Conservation (phyloP, 2,888 invertebrate species). For the Margaritifera margaritifera region DNA sequence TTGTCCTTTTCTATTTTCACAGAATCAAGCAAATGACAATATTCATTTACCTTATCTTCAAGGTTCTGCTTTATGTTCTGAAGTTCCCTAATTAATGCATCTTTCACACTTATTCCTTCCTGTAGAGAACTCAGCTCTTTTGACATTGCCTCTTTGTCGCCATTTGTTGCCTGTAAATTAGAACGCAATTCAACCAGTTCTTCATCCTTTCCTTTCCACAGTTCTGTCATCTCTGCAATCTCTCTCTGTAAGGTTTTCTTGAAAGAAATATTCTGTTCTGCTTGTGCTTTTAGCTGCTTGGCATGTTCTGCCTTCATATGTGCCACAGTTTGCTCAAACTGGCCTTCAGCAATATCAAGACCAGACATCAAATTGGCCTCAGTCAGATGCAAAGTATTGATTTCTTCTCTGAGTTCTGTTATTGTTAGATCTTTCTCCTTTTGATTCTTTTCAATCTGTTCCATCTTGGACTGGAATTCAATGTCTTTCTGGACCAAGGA, state of each 20-base stretch:
- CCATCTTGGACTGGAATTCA: slow-evolving; percentile 13
- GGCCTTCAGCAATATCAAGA: too few relatives aligned
- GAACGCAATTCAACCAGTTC: not conserved
- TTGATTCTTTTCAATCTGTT: slow-evolving; percentile 9
- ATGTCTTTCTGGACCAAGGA: slow-evolving; percentile 16
- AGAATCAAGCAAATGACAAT: slow-evolving; percentile 1
- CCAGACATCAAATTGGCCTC: too few relatives aligned
- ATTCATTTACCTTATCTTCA: slow-evolving; percentile 10
- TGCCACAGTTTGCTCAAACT: not conserved
- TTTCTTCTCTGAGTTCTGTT: too few relatives aligned
- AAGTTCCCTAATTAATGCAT: slow-evolving; percentile 1
- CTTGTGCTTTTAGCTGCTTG: slow-evolving; percentile 4
- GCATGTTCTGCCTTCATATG: slow-evolving; percentile 6
- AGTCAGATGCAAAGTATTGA: too few relatives aligned
- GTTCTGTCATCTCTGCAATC: slow-evolving; percentile 13
- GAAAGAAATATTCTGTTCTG: slow-evolving; percentile 4
- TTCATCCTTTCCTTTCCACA: slow-evolving; percentile 22
- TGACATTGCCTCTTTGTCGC: not conserved
- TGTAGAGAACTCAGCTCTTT: slow-evolving; percentile 3
- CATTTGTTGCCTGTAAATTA: slow-evolving; percentile 2
- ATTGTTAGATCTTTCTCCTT: slow-evolving; percentile 3
- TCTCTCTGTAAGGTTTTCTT: not conserved
- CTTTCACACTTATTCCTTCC: slow-evolving; percentile 5
- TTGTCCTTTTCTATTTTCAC: not conserved
- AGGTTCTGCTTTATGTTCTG: slow-evolving; percentile 10